Conservation (phyloP, 2,797 vertebrate species). For the Melanotaenia trifasciata region DNA sequence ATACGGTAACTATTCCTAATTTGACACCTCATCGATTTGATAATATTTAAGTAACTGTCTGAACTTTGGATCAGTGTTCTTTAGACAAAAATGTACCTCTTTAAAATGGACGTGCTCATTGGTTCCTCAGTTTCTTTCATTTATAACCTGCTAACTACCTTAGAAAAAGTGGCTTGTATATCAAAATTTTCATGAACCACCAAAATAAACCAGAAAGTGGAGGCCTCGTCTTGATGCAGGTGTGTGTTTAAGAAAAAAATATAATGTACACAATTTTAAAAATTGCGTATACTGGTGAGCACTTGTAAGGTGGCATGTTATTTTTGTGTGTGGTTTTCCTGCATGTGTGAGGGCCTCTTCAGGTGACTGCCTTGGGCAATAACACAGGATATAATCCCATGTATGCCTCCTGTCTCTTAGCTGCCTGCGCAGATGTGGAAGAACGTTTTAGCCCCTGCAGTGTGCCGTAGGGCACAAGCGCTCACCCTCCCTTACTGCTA, state of each 20-base stretch:
- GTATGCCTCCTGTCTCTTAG: constrained; percentile 81
- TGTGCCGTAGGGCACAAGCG: constrained; percentile 82
- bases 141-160: constrained; percentile 58
- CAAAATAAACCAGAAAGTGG: constrained; percentile 38
- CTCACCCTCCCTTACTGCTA: constrained; percentile 68
- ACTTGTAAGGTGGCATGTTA: constrained; percentile 42
- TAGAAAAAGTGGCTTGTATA: constrained; percentile 49
- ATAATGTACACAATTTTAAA: constrained; percentile 12
- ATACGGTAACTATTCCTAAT: constrained; percentile 33
- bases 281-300: constrained; percentile 41
- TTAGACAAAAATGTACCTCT: constrained; percentile 43
- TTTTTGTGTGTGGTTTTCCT: constrained; percentile 33
- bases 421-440: constrained; percentile 81
- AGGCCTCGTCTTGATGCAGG: constrained; percentile 20
- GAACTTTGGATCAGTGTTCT: constrained; percentile 44
- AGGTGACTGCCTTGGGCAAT: constrained; percentile 79
- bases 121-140: constrained; percentile 38
- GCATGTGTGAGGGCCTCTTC: constrained; percentile 69
- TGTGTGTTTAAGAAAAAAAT: constrained; percentile 35
- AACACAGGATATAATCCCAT: constrained; percentile 80
- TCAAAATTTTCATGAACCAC: constrained; percentile 56
- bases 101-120: constrained; percentile 37
- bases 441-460: constrained; percentile 85
- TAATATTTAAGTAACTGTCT: constrained; percentile 54
- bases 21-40: constrained; percentile 48